Evolutionary conservation across 2,888 invertebrate genomes (phyloP), one percentile per base, ranked within the genome.

Genomic region (Ophonus ardosiacus): DNA sequence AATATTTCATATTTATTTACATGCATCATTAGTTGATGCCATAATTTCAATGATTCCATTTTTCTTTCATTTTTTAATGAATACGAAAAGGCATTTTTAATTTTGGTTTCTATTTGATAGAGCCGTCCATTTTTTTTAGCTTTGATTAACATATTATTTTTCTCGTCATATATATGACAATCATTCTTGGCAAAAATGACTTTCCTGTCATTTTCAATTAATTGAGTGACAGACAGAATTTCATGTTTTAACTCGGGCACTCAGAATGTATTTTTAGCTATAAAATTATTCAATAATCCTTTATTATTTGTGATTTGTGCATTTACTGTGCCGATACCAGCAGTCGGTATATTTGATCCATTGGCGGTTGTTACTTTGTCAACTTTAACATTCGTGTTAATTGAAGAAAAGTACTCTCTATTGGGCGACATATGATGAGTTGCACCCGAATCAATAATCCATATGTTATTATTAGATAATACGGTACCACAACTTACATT

Each of bases 341-440:
- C n/a, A n/a, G n/a, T n/a, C n/a, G n/a, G n/a, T n/a, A n/a, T n/a
- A n/a, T n/a, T n/a, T n/a, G n/a, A n/a, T n/a, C n/a, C n/a, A n/a
- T n/a, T n/a, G n/a, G n/a, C n/a, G n/a, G n/a, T n/a, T n/a, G n/a
- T n/a, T n/a, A n/a, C n/a, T n/a, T n/a, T n/a, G n/a, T n/a, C n/a
- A n/a, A n/a, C n/a, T n/a, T n/a, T n/a, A n/a, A n/a, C n/a, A n/a
- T 13, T 61, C 17, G 15, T 80, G 61, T 80, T 59, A 10, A 80
- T 61, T 0, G 1, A n/a, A 56, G 61, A 80, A 31, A 80, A 80
- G n/a, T 80, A 80, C 21, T 80, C 24, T 31, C 31, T 38, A 59
- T 59, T 80, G 18, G 80, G 80, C n/a, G 61, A 59, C 59, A 80
- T 80, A 59, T 80, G 61, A 61, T 80, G 80, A 8, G 80, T 80